Evolutionary conservation across 1,140 invertebrate species (phyloP).

Genomic region (Drosophila gunungcola): DNA sequence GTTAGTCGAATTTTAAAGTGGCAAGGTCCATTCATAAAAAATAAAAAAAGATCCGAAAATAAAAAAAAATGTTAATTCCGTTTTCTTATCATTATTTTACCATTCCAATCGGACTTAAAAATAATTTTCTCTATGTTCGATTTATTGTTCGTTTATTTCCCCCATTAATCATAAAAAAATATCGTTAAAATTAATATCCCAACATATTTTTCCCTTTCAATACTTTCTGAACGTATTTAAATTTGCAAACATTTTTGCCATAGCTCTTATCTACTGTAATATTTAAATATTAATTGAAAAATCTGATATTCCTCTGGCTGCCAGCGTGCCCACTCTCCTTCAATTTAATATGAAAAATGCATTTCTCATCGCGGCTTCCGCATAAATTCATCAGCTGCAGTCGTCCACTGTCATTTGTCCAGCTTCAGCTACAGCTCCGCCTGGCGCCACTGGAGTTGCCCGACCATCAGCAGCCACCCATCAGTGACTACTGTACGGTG

Average conservation of each 20-base stretch:
- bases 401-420: constrained; percentile 73
- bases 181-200: background rate
- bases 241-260: background rate
- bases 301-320: constrained; percentile 38
- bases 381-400: constrained; percentile 80
- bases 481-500: constrained; percentile 46
- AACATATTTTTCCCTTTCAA: background rate
- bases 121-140: too few species aligned
- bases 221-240: background rate
- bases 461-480: constrained; percentile 38
- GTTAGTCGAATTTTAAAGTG: background rate
- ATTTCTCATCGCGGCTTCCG: constrained; percentile 68
- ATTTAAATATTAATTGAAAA: constrained; percentile 54
- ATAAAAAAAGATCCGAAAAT: background rate
- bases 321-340: constrained; percentile 23
- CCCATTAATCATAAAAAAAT: too few species aligned
- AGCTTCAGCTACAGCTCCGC: constrained; percentile 31
- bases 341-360: constrained; percentile 80
- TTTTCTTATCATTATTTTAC: too few species aligned
- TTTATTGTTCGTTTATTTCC: too few species aligned
- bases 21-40: too few species aligned
- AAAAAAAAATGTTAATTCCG: too few species aligned
- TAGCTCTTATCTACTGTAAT: constrained; percentile 22
- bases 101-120: too few species aligned
- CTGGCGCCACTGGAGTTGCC: background rate